Base-by-base conservation (phyloP, 2,888 invertebrate species). In the Boloria selene region DNA sequence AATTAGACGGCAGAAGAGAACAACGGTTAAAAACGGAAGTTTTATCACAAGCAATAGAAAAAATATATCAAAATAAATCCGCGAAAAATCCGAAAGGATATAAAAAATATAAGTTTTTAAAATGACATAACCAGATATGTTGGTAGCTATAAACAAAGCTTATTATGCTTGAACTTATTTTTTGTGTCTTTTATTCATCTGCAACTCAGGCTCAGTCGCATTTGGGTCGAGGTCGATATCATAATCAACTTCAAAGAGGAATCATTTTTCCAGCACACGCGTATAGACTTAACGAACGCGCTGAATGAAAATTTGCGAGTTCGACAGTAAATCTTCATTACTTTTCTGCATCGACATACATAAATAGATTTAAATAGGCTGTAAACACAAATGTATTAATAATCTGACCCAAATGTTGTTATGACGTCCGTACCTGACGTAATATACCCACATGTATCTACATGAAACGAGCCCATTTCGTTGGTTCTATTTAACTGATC, bases 351-450 rank as follows among this genome's bases (percentile, higher is more conserved):
- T 75, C 72, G 69, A 64, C 58, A 76, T 80, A 80, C 58, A 76
- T 80, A 80, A 84, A 87, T 85, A 86, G 82, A 81, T 69, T 76
- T 77, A 82, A 86, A 87, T 84, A 86, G 81, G 85, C 82, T 85
- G 81, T 88, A 85, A 85, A 83, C 80, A 81, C 78, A 79, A 77
- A 78, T 81, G 82, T 84, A 85, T 83, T 83, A 83, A 82, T 83
- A 83, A 80, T 78, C 81, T 89, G 90, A 90, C 89, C 90, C 80
- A 86, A 87, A 88, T 89, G 83, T 75, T 74, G 70, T 76, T 75
- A 79, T 90, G 90, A 90, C 90, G 90, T 80, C 75, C 74, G 77
- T 73, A 75, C 74, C 78, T 87, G 85, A 90, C 86, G 89, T 88
- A 84, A 88, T 74, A 72, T 72, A 80, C 76, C 72, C 73, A 75